phyloP scores from a whole-genome alignment of 2,888 invertebrate genomes.

The Agrochola lota region DNA sequence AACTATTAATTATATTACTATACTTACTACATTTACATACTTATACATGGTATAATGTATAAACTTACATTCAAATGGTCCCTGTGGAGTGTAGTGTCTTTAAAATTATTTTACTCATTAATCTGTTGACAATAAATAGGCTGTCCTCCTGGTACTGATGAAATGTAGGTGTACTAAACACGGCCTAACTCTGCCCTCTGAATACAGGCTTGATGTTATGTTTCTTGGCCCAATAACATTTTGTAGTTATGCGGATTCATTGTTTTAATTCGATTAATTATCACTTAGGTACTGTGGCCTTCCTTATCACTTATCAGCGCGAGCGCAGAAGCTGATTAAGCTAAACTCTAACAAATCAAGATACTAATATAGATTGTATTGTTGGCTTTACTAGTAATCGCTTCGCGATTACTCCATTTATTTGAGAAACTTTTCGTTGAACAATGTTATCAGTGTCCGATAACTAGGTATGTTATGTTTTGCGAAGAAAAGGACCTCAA shows the following conservation, averaged over 20 bases:
- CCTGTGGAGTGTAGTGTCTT: not conserved
- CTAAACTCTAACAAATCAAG: not conserved
- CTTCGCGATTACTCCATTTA: not conserved
- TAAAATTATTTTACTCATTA: not conserved
- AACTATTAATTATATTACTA: not conserved
- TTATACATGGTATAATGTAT: constrained; percentile 7
- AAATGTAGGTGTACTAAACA: not conserved
- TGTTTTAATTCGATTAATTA: not conserved
- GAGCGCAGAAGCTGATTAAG: not conserved
- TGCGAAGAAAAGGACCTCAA: not conserved
- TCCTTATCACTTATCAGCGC: not conserved
- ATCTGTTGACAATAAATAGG: not conserved
- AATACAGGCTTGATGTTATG: not conserved
- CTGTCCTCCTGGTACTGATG: not conserved
- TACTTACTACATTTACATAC: not conserved
- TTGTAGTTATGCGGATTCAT: not conserved
- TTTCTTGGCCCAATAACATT: not conserved
- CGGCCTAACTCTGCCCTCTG: not conserved
- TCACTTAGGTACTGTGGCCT: not conserved
- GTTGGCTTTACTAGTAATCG: not conserved
- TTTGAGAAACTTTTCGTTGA: not conserved
- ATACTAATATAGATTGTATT: not conserved
- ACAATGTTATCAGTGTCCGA: not conserved
- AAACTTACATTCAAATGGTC: not conserved
- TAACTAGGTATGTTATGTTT: not conserved